Evolutionary conservation across 2,797 vertebrate species (phyloP).

Genomic region (Intellagama lesueurii): DNA sequence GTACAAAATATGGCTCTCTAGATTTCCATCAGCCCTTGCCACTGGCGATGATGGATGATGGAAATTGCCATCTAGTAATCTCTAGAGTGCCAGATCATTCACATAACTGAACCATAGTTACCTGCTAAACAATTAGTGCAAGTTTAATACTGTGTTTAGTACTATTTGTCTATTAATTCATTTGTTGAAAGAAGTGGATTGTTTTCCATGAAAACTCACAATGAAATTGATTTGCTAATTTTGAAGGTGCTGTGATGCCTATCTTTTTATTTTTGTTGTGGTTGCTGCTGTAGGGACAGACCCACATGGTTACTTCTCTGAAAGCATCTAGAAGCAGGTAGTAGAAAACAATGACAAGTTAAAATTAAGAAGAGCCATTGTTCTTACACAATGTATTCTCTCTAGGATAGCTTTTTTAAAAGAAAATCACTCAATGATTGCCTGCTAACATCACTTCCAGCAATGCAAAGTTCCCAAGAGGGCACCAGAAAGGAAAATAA

Average conservation of each 20-base stretch:
- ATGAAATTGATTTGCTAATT: not conserved
- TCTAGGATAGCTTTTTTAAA: not conserved
- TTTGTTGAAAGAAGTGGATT: not conserved
- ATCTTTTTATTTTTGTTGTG: not conserved
- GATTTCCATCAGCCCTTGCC: not conserved
- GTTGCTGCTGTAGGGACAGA: not conserved
- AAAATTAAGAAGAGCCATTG: not conserved
- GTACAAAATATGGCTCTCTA: not conserved
- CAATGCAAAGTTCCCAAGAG: conserved; percentile 26
- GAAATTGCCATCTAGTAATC: not conserved
- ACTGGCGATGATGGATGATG: not conserved
- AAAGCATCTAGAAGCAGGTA: not conserved
- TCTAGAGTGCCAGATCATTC: not conserved
- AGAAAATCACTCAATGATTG: conserved; percentile 22
- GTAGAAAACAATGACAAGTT: not conserved
- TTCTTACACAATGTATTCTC: not conserved
- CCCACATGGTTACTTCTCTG: not conserved
- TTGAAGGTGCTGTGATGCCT: not conserved
- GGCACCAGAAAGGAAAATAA: not conserved
- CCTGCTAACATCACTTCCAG: not conserved
- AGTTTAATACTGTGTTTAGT: not conserved
- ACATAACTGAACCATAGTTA: not conserved
- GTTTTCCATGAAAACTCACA: not conserved
- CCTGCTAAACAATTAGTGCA: not conserved
- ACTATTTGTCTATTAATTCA: too few relatives aligned